These are phyloP conservation scores for Papilio gigon DNA, from an alignment of 2,888 invertebrate genomes.

Conservation along the genomic window DNA sequence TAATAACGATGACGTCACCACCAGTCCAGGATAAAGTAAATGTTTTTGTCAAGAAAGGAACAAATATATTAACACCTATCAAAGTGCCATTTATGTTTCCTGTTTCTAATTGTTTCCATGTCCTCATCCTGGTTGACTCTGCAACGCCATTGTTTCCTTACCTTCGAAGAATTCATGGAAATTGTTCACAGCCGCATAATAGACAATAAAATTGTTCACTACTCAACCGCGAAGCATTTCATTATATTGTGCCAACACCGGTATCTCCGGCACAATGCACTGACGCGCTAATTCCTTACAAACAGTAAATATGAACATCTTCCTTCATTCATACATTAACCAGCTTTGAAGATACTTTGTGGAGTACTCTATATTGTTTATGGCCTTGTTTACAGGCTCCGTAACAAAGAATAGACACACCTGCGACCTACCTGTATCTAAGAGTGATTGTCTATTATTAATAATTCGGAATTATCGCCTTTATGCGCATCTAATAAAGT, in stretches of 20 bases:
- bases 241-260: constrained; percentile 64
- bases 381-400: constrained; percentile 61
- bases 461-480: constrained; percentile 5
- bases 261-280: constrained; percentile 49
- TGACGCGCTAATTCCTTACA: constrained; percentile 65
- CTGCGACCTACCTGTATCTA: constrained; percentile 77
- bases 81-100: constrained; percentile 14
- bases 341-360: constrained; percentile 58
- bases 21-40: background rate
- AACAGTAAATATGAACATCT: constrained; percentile 68
- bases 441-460: constrained; percentile 24
- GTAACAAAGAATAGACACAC: constrained; percentile 64
- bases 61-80: constrained; percentile 2
- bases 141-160: constrained; percentile 3
- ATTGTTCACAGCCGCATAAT: constrained; percentile 8
- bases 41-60: background rate
- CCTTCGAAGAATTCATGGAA: constrained; percentile 26
- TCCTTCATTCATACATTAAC: constrained; percentile 71
- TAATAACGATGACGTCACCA: background rate
- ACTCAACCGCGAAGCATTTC: constrained; percentile 44
- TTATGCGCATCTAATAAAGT: constrained; percentile 15
- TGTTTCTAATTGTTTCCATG: constrained; percentile 13
- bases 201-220: constrained; percentile 44
- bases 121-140: background rate
- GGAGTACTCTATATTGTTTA: constrained; percentile 64